Conservation (phyloP, 2,888 invertebrate genomes). For the Sabellastarte sp. region DNA sequence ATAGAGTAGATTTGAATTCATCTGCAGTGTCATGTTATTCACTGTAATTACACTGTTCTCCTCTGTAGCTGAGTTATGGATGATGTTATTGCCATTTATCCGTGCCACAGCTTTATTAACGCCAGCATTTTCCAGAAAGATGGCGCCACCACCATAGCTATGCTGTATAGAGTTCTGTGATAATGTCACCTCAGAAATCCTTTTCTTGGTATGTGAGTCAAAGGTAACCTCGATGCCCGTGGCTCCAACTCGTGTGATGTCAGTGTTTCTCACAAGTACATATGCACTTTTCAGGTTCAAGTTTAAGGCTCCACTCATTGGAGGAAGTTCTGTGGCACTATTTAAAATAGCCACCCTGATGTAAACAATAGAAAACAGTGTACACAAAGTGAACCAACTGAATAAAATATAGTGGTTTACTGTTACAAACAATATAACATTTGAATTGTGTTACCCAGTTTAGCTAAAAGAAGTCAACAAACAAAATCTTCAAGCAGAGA, state of each 20-base stretch:
- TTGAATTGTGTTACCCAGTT: too few species aligned
- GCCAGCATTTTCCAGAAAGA: not conserved
- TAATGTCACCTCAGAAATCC: constrained; percentile 2
- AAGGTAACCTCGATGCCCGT: not conserved
- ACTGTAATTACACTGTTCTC: not conserved
- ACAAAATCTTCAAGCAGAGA: too few species aligned
- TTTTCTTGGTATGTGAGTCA: constrained; percentile 2
- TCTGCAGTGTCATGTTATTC: not conserved
- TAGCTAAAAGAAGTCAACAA: too few species aligned
- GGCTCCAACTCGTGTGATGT: not conserved
- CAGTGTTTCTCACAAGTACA: constrained; percentile 5
- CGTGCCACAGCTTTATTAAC: not conserved
- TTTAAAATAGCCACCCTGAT: too few species aligned
- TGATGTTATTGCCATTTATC: not conserved
- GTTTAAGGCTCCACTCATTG: too few species aligned
- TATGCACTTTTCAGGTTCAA: constrained; percentile 9
- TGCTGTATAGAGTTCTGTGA: constrained; percentile 2
- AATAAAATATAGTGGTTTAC: too few species aligned
- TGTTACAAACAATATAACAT: too few species aligned
- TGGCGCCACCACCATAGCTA: not conserved
- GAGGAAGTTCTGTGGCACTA: too few species aligned
- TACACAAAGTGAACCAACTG: too few species aligned
- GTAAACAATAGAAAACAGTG: too few species aligned
- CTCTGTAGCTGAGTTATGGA: not conserved
- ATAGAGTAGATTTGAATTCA: constrained; percentile 4